Base-by-base conservation (phyloP, 2,113 vertebrate genomes). In the Pseudolaguvia tuberculata region DNA sequence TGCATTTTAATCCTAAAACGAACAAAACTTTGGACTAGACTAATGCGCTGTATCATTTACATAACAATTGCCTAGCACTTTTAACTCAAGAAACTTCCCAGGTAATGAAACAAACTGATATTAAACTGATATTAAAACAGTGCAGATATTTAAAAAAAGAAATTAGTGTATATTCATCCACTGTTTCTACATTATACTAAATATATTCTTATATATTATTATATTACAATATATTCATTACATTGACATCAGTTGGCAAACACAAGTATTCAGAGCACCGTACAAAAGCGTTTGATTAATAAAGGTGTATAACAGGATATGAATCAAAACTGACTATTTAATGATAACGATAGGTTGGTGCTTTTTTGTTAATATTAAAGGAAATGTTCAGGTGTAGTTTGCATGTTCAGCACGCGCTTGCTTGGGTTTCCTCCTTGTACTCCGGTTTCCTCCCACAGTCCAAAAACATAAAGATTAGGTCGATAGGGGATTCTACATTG, bases 291-390 rank as follows among this genome's bases (percentile, higher is more conserved):
- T 35, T 35, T 35, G 6, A 35, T 35, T 3, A 35, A 35, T 35
- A 35, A 35, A 35, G 31, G 6, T 35, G 31, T 35, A 35, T 6
- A 71, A 21, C 50, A 25, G 12, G 14, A 66, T 39, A 14, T 63
- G 62, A 31, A 73, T 73, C 15, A 27, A 50, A 78, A 73, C 27
- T 21, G 39, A 59, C 25, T 50, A 27, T 42, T 18, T 35, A 4
- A 5, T 14, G 20, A 1, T 5, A 42, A 62, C 11, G 5, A 18
- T 59, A 10, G 4, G 17, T 59, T 39, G 13, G 39, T 7, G 53
- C 63, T 58, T 56, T 39, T 1, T 79, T 80, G 82, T 65, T 67
- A 59, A 51, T 78, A 63, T 73, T 78, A 76, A 79, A 84, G 73
- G 80, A n/a, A n/a, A n/a, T n/a, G n/a, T n/a, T n/a, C n/a, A n/a